Evolutionary conservation across 2,888 invertebrate genomes (phyloP).

Genomic region (Azorinus chamasolen): DNA sequence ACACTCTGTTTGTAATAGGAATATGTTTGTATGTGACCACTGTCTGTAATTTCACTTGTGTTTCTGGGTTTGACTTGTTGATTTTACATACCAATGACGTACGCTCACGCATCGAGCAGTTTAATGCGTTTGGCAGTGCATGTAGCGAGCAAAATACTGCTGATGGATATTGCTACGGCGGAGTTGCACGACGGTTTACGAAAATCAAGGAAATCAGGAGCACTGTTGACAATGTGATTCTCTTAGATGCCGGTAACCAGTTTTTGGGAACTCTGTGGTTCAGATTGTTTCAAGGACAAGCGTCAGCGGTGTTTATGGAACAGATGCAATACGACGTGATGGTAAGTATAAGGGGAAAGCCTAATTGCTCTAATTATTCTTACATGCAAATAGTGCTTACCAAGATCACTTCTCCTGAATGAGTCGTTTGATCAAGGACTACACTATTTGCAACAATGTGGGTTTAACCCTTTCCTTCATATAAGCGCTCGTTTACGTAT

Average conservation of each 20-base stretch:
- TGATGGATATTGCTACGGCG: constrained; percentile 62
- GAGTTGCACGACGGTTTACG: constrained; percentile 58
- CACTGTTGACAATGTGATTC: constrained; percentile 89
- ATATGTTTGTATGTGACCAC: too few species aligned
- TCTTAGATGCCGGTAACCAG: constrained; percentile 96
- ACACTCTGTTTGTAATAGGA: too few species aligned
- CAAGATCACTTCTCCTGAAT: too few species aligned
- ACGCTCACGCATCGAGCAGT: constrained; percentile 94
- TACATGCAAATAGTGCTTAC: too few species aligned
- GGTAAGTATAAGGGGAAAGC: too few species aligned
- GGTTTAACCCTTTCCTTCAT: too few species aligned
- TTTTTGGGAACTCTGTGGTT: constrained; percentile 96
- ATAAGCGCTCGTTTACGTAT: too few species aligned
- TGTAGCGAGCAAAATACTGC: constrained; percentile 86
- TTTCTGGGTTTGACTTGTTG: constrained; percentile 89
- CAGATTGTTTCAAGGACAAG: constrained; percentile 25
- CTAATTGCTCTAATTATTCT: too few species aligned
- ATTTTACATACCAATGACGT: too few species aligned
- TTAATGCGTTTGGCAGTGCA: constrained; percentile 90
- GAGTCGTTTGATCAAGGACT: too few species aligned
- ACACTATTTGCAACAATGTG: too few species aligned
- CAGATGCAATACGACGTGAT: constrained; percentile 42
- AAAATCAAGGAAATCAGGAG: constrained; percentile 65
- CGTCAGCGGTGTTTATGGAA: constrained; percentile 38
- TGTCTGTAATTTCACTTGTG: too few species aligned